These are phyloP conservation scores for Lates calcarifer DNA, from an alignment of 2,113 vertebrate genomes.

Conservation along the genomic window DNA sequence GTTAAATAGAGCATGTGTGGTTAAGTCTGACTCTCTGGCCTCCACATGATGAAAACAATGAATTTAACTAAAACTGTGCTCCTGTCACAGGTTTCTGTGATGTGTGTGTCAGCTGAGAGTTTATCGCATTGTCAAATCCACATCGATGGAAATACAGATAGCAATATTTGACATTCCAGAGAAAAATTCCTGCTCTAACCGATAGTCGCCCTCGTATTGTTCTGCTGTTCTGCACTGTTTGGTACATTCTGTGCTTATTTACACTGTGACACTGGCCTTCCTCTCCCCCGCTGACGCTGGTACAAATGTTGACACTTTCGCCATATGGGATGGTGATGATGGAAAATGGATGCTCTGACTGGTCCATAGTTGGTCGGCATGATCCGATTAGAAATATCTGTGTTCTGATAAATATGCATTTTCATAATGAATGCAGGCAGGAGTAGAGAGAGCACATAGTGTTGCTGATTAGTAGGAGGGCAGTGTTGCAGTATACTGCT, in stretches of 20 bases:
- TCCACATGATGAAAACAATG: not conserved
- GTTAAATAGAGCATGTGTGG: not conserved
- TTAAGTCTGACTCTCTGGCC: not conserved
- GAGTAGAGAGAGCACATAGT: conserved; percentile 35
- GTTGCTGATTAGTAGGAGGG: conserved; percentile 14
- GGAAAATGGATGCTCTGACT: not conserved
- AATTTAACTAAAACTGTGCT: not conserved
- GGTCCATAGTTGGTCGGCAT: not conserved
- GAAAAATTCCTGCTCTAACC: too few relatives aligned
- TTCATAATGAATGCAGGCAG: conserved; percentile 11
- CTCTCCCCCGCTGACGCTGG: not conserved
- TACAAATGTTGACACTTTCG: not conserved
- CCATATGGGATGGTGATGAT: not conserved
- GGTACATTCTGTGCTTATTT: conserved; percentile 17
- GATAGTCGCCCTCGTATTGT: too few relatives aligned
- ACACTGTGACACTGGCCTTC: not conserved
- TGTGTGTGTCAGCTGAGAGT: too few relatives aligned
- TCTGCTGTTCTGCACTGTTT: not conserved
- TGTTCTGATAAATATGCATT: conserved; percentile 20
- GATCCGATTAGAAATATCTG: too few relatives aligned
- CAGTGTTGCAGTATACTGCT: conserved; percentile 25
- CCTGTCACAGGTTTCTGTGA: too few relatives aligned
- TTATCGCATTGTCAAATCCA: too few relatives aligned
- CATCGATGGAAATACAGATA: too few relatives aligned
- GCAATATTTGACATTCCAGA: too few relatives aligned